Base-by-base conservation (phyloP, 2,888 invertebrate species). In the Escarpia spicata region DNA sequence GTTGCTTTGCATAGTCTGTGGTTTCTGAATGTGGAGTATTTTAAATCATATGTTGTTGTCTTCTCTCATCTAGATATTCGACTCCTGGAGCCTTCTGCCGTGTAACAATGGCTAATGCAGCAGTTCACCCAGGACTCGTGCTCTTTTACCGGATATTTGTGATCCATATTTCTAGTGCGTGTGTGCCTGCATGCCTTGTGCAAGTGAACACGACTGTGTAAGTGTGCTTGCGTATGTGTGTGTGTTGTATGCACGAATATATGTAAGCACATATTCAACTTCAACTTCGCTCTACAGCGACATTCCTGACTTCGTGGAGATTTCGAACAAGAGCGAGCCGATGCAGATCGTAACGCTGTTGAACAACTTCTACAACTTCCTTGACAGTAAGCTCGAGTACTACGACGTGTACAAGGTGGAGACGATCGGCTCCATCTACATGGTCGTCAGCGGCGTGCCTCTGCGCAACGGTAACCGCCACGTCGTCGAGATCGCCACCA, bases 361-460 rank as follows among this genome's bases (percentile, higher is more conserved):
- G 31, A 93, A 93, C 44, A 60, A 60, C 26, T 52, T 93, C 91
- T 93, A 93, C 92, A 93, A 92, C 92, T 91, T 93, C 90, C 91
- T 93, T n/a, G 93, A 93, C 75, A 58, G 89, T 19, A 58, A 91
- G 44, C 90, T 92, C 26, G 91, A 93, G 60, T 93, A 89, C 75
- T 92, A 93, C 37, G 93, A 93, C 52, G 93, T 93, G 44, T 93
- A 93, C 31, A 91, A 91, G 91, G 93, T 93, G 91, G 93, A 93
- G 91, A 92, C 93, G 44, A 93, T 93, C 91, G 93, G 93, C 43
- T 93, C 92, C 75, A 92, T 92, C 43, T 93, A 93, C 92, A 93
- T 93, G 93, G 93, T 93, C n/a, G 93, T 92, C 10, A 93, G 93
- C 90, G 93, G 93, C 9, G 92, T 93, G 43, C 93, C 93, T 31